Evolutionary conservation across 2,113 vertebrate species (phyloP).

Genomic region (Oryzias celebensis): DNA sequence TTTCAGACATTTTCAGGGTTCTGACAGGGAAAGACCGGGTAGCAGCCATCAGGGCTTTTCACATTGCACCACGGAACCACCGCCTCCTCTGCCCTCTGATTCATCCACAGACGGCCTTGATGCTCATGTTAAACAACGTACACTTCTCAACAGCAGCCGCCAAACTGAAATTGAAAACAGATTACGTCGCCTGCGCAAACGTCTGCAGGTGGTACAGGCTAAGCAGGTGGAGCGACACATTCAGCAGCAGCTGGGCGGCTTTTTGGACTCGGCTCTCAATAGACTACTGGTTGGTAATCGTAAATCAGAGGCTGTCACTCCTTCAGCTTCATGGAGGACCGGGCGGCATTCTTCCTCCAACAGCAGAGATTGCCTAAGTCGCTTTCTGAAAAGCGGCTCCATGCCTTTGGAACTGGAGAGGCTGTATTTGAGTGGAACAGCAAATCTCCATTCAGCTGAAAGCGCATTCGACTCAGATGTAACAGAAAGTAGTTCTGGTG

Average conservation of each 20-base stretch:
- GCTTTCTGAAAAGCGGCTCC: slow-evolving; percentile 86
- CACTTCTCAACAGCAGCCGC: slow-evolving; percentile 80
- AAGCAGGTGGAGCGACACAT: slow-evolving; percentile 98
- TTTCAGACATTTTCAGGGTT: slow-evolving; percentile 16
- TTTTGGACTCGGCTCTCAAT: slow-evolving; percentile 87
- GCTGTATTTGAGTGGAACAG: slow-evolving; percentile 88
- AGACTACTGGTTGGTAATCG: slow-evolving; percentile 84
- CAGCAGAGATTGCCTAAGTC: slow-evolving; percentile 80
- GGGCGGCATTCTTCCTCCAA: slow-evolving; percentile 72
- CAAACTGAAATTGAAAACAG: slow-evolving; percentile 90
- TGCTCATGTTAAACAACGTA: slow-evolving; percentile 84
- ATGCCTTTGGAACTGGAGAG: slow-evolving; percentile 89
- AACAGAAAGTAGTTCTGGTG: slow-evolving; percentile 97
- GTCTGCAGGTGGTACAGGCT: slow-evolving; percentile 95
- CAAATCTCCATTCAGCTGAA: slow-evolving; percentile 88
- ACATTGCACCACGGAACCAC: slow-evolving; percentile 36
- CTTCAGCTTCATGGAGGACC: slow-evolving; percentile 58
- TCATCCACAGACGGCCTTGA: slow-evolving; percentile 78
- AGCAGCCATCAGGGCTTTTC: slow-evolving; percentile 67
- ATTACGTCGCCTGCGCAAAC: slow-evolving; percentile 89
- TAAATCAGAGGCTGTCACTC: slow-evolving; percentile 78
- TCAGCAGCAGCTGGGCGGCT: slow-evolving; percentile 93
- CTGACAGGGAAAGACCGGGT: slow-evolving; percentile 61
- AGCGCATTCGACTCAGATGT: slow-evolving; percentile 94
- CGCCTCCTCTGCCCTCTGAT: slow-evolving; percentile 36